Evolutionary conservation across 2,113 vertebrate genomes (phyloP).

Genomic region (Rhineura floridana): DNA sequence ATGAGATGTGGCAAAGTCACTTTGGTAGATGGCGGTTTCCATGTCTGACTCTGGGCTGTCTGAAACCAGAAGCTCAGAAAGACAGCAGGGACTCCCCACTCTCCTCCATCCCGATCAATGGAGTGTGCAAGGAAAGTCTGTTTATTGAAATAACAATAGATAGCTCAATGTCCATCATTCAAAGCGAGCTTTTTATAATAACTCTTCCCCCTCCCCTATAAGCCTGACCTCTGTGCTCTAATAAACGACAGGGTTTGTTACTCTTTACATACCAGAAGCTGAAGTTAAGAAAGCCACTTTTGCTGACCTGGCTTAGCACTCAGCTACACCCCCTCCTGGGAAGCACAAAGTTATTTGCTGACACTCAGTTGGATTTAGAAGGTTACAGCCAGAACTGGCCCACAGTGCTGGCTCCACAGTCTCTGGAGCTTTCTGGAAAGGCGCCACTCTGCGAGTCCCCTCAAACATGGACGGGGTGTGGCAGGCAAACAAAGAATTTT

Average conservation of each 20-base stretch:
- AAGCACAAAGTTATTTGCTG: slow-evolving; percentile 61
- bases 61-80: slow-evolving; percentile 56
- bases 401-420: neutral
- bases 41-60: slow-evolving; percentile 30
- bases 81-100: slow-evolving; percentile 16
- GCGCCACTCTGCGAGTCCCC: neutral
- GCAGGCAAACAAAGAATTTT: neutral
- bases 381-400: neutral
- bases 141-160: slow-evolving; percentile 58
- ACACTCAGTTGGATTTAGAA: slow-evolving; percentile 46
- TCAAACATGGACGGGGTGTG: neutral
- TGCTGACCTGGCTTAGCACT: slow-evolving; percentile 51
- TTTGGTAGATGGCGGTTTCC: slow-evolving; percentile 1
- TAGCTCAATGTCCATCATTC: slow-evolving; percentile 49
- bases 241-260: slow-evolving; percentile 58
- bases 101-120: neutral
- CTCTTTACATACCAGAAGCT: slow-evolving; percentile 61
- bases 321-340: slow-evolving; percentile 54
- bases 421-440: neutral
- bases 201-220: slow-evolving; percentile 17
- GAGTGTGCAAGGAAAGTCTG: slow-evolving; percentile 33
- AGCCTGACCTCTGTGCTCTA: slow-evolving; percentile 52
- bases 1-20: neutral
- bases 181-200: slow-evolving; percentile 36
- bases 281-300: slow-evolving; percentile 54